Conservation (phyloP, 2,113 vertebrate species). For the Gila orcuttii region DNA sequence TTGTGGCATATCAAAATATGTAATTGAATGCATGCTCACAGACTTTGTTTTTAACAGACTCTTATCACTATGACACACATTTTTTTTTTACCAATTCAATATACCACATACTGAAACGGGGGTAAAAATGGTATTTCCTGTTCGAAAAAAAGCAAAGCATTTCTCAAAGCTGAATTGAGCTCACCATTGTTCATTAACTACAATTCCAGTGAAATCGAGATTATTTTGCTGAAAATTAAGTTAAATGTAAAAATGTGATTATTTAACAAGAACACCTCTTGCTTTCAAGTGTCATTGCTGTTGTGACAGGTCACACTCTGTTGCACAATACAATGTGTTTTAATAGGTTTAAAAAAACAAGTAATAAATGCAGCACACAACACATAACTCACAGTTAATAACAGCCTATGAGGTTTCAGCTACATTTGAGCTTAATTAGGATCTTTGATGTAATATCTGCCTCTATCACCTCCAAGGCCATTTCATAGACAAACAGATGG, state of each 20-base stretch:
- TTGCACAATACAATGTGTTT: constrained; percentile 56
- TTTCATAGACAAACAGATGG: background rate
- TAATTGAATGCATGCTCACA: constrained; percentile 13
- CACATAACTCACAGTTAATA: too few relatives aligned
- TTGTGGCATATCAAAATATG: background rate
- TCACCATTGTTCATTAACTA: constrained; percentile 13
- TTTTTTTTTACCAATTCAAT: background rate
- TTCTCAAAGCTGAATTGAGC: background rate
- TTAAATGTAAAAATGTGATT: constrained; percentile 69
- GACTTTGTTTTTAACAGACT: constrained; percentile 6
- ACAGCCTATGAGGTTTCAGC: background rate
- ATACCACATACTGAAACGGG: background rate
- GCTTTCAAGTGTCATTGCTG: constrained; percentile 59
- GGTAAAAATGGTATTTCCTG: background rate
- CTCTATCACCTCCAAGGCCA: background rate
- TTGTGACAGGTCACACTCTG: constrained; percentile 71
- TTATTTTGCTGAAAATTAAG: constrained; percentile 60
- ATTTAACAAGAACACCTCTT: constrained; percentile 65
- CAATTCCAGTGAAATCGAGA: constrained; percentile 23
- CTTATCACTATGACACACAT: background rate
- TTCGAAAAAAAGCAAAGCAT: background rate
- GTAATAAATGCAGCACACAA: constrained; percentile 47
- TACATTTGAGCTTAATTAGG: background rate
- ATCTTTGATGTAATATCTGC: background rate
- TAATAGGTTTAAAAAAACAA: constrained; percentile 66